Percentiles rank a stretch among this genome's conserved stretches.
Evolutionary conservation across 2,888 invertebrate genomes (phyloP).

Genomic region (Metacarcinus magister): DNA sequence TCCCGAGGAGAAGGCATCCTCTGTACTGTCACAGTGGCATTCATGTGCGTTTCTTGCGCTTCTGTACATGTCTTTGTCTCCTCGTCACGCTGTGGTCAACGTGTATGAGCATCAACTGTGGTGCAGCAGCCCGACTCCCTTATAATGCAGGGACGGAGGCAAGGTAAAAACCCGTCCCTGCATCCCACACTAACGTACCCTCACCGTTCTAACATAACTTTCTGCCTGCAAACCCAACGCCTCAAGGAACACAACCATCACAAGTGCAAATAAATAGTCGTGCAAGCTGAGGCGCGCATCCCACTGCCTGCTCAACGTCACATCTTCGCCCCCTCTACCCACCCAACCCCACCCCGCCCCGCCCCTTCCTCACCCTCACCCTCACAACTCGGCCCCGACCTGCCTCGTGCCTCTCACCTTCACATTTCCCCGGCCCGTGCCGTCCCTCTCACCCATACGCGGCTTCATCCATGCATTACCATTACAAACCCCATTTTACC

Average conservation of each 20-base stretch:
- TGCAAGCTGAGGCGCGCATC: background rate
- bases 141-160: background rate
- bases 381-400: background rate
- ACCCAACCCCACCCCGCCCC: background rate
- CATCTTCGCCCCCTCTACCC: background rate
- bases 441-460: background rate
- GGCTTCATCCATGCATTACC: background rate
- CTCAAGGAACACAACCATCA: background rate
- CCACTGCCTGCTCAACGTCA: background rate
- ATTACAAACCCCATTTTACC: background rate
- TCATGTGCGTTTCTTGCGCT: background rate
- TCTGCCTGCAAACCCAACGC: background rate
- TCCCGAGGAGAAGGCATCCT: background rate
- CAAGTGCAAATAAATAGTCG: background rate
- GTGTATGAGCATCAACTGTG: background rate
- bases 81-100: background rate
- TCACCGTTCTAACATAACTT: background rate
- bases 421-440: background rate
- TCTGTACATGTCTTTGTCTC: background rate
- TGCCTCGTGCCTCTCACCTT: background rate
- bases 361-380: background rate
- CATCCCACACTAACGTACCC: background rate
- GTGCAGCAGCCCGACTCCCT: background rate
- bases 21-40: background rate
- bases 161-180: background rate